Percentiles rank a stretch among this genome's conserved stretches.
These are phyloP conservation scores for Conus canariensis DNA, from an alignment of 2,888 invertebrate species.

Conservation along the genomic window DNA sequence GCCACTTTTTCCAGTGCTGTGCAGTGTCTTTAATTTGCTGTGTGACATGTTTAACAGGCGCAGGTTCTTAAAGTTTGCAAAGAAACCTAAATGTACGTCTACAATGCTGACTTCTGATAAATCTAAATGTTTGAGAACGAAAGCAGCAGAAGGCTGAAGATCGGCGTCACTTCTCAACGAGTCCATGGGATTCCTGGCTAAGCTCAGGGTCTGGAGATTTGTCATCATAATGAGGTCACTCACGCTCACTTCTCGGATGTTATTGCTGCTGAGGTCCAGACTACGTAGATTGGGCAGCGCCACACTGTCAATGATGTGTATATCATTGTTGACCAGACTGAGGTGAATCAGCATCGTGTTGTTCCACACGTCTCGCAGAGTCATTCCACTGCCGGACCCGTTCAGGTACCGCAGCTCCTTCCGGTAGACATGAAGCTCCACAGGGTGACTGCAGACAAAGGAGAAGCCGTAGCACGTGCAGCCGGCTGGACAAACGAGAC, in stretches of 20 bases:
- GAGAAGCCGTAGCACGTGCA: neutral
- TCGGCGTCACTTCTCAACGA: neutral
- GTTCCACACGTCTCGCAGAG: neutral
- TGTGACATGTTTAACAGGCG: neutral
- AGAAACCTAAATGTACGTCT: no score
- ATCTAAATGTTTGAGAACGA: no score
- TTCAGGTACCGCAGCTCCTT: neutral
- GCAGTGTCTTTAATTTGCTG: neutral
- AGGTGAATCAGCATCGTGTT: neutral
- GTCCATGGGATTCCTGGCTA: neutral
- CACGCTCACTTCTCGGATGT: neutral
- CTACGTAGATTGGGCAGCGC: neutral
- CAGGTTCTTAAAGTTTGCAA: no score
- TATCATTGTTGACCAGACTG: neutral
- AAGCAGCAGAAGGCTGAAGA: no score
- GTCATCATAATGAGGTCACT: neutral
- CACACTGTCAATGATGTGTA: neutral
- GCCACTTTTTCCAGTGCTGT: neutral
- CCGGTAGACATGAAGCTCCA: no score
- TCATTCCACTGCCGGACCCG: neutral
- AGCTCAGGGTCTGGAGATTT: neutral
- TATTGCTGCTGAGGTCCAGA: slow-evolving; percentile 12
- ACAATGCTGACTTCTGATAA: no score
- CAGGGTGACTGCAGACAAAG: neutral
- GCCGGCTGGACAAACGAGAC: neutral